These are phyloP conservation scores for Pyrocephalus nanus DNA, from an alignment of 2,797 vertebrate species.

Conservation along the genomic window DNA sequence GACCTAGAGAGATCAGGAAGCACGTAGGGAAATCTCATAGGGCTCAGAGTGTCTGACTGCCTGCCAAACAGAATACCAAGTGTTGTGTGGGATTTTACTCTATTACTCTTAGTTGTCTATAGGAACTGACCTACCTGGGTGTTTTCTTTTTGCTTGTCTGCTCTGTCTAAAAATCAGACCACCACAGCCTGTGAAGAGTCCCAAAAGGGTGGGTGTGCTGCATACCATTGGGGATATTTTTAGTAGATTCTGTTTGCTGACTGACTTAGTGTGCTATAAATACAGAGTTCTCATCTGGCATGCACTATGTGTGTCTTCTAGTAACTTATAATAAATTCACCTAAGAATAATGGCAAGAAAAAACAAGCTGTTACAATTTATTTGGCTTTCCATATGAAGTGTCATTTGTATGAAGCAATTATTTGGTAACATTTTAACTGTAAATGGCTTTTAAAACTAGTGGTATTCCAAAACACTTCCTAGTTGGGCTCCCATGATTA, in stretches of 20 bases:
- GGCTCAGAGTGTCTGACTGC: not conserved
- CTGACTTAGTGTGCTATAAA: conserved; percentile 63
- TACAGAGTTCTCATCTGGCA: conserved; percentile 48
- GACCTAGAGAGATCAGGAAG: not conserved
- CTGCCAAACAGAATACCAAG: not conserved
- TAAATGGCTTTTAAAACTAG: conserved; percentile 32
- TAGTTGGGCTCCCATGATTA: not conserved
- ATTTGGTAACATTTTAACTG: conserved; percentile 3
- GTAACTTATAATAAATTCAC: conserved; percentile 34
- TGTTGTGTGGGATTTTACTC: not conserved
- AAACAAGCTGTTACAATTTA: not conserved
- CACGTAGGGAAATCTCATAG: fast-evolving
- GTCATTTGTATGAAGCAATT: not conserved
- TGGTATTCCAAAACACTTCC: not conserved
- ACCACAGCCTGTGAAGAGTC: conserved; percentile 10
- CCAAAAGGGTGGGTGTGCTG: conserved; percentile 48
- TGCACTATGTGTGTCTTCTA: conserved; percentile 37
- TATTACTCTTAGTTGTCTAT: not conserved
- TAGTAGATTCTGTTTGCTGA: conserved; percentile 61
- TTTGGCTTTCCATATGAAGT: not conserved
- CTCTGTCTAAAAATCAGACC: not conserved
- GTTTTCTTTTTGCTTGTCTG: not conserved
- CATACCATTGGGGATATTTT: conserved; percentile 58
- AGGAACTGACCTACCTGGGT: not conserved
- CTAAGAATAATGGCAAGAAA: not conserved